Percentiles rank a stretch among this genome's conserved stretches.
Evolutionary conservation across 2,888 invertebrate genomes (phyloP).

Genomic region (Idaea straminata): DNA sequence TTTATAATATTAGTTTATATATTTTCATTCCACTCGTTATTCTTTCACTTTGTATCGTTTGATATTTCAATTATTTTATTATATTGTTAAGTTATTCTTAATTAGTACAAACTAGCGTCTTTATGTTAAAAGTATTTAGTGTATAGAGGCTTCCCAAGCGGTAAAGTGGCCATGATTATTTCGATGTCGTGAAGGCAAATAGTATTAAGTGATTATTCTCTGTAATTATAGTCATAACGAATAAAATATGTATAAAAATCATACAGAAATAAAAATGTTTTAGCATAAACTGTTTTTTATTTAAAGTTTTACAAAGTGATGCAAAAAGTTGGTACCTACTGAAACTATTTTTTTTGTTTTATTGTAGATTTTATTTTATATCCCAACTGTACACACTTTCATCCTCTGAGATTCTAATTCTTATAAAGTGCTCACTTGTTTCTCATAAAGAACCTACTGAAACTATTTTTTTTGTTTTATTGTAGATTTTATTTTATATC

Average conservation of each 20-base stretch:
- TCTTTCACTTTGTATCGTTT: conserved; percentile 56
- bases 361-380: too few relatives aligned
- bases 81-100: conserved; percentile 54
- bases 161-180: conserved; percentile 72
- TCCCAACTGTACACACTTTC: too few relatives aligned
- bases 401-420: too few relatives aligned
- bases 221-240: conserved; percentile 53
- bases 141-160: conserved; percentile 58
- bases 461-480: too few relatives aligned
- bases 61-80: conserved; percentile 46
- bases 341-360: too few relatives aligned
- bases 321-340: too few relatives aligned
- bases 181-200: conserved; percentile 58
- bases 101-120: conserved; percentile 70
- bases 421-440: too few relatives aligned
- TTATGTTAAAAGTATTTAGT: conserved; percentile 47
- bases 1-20: conserved; percentile 17
- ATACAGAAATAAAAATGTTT: conserved; percentile 77
- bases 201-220: conserved; percentile 63
- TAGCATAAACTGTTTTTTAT: conserved; percentile 37
- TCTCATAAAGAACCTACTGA: too few relatives aligned
- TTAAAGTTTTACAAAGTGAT: neutral
- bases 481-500: too few relatives aligned
- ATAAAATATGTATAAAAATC: conserved; percentile 63
- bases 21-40: conserved; percentile 70